Evolutionary conservation across 2,888 invertebrate species (phyloP), one percentile per base, ranked within the genome.

Genomic region (Axea sp.): DNA sequence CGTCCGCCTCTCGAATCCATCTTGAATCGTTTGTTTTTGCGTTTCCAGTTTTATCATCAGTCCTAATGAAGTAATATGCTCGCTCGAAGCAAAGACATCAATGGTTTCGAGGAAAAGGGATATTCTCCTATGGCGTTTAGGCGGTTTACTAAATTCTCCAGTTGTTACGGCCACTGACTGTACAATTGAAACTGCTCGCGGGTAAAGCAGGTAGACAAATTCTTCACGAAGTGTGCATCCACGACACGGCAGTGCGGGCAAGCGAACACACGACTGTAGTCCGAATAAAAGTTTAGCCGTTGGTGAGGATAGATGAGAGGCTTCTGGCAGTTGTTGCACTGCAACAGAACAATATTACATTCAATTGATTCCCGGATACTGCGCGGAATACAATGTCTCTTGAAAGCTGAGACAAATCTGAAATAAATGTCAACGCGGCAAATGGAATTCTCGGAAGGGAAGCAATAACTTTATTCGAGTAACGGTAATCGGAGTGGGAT

Each of bases 171-270:
- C 93, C 94, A 93, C 92, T 93, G 91, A 89, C 93, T 92, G 88
- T 90, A 90, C 78, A 92, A 89, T 88, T 91, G 91, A 85, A 90
- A 90, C 55, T 89, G 90, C 90, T 92, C 92, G 89, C 94, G 93
- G 83, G 93, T 92, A 91, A 93, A 96, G 90, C 95, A 95, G 88
- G 93, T 92, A 76, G 91, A 90, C 84, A 98, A 90, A 53, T 96
- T 95, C 90, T 97, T 97, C 80, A 97, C 96, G 90, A 98, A 98
- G 90, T 98, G 98, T 60, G 95, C 94, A 89, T 98, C 98, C 82
- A 94, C 91, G 53, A 93, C 92, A 82, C 94, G 93, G 90, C 98
- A 98, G 88, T 95, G 95, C 26, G 96, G 96, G 89, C 98, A 98
- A 80, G 94, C 93, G 85, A 96, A 92, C 82, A 94, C 92, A 87